Evolutionary conservation across 2,113 vertebrate species (phyloP), one percentile per base, ranked within the genome.

Genomic region (Thalassarche chlororhynchos): DNA sequence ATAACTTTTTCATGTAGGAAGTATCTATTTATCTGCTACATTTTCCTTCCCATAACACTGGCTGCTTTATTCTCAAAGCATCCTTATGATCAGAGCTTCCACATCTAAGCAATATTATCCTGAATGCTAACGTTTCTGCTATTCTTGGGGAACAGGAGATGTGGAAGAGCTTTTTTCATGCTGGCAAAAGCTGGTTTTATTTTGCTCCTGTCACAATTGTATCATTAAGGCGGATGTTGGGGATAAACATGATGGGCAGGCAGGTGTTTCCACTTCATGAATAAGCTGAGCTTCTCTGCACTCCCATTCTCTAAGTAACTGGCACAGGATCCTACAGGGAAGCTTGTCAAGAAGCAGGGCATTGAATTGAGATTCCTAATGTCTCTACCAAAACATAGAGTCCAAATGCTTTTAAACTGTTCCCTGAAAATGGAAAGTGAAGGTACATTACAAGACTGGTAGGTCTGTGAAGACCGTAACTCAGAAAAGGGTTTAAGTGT

Each of bases 1-100:
- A 89, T 84, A 94, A 84, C 51, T 74, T 93, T 79, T 81, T 74
- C 46, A 31, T 88, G 34, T 90, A 79, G 96, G 87, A 95, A 90
- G 38, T 94, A 81, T 58, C 81, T 93, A 75, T 94, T 86, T 88
- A 77, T 90, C 55, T 87, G 92, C 42, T 92, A 23, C 14, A 10
- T 90, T 94, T 92, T 96, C 76, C 60, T 93, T 95, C 26, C 60
- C 26, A 1, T 93, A 75, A 90, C 69, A 71, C 38, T 75, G 85
- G 4, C 47, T 75, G 61, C 60, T 87, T 94, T 90, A 58, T 85
- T 89, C 51, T 86, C n/a, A 77, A 81, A 90, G 90, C 40, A 72
- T 79, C 78, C 40, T 82, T 87, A 19, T 29, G 71, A 69, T 85
- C 69, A 84, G 69, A 71, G 40, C 55, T 89, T 91, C 47, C 57